Conservation (phyloP, 2,113 vertebrate species). For the Neogale vison region DNA sequence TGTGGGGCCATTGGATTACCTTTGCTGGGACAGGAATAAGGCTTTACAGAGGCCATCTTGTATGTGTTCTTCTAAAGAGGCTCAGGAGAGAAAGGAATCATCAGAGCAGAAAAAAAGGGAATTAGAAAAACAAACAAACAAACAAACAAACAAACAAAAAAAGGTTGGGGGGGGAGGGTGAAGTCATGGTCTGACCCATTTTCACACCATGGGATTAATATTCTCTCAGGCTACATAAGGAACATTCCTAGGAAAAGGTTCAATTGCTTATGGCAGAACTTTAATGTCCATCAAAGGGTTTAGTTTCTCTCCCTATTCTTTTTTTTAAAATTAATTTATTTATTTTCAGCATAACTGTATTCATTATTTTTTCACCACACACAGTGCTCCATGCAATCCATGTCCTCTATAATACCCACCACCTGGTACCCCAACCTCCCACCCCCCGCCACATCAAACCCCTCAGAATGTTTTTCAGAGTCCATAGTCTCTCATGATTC, state of each 20-base stretch:
- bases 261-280: background rate
- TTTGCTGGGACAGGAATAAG: conserved; percentile 84
- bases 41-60: conserved; percentile 85
- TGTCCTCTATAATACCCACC: too few species aligned
- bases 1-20: conserved; percentile 76
- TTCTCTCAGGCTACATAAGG: background rate
- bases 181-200: background rate
- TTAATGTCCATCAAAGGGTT: background rate
- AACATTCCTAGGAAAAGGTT: background rate
- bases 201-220: too few species aligned
- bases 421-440: too few species aligned
- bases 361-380: too few species aligned
- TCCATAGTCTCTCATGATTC: too few species aligned
- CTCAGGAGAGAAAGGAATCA: conserved; percentile 79
- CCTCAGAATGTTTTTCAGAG: too few species aligned
- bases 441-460: too few species aligned
- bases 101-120: conserved; percentile 60
- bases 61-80: conserved; percentile 86
- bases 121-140: background rate
- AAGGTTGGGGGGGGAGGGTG: too few species aligned
- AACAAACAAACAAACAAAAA: too few species aligned
- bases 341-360: too few species aligned
- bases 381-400: too few species aligned
- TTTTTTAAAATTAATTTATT: too few species aligned
- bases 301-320: background rate